Evolutionary conservation across 2,113 vertebrate genomes (phyloP).

Genomic region (Chascanopsetta lugubris): DNA sequence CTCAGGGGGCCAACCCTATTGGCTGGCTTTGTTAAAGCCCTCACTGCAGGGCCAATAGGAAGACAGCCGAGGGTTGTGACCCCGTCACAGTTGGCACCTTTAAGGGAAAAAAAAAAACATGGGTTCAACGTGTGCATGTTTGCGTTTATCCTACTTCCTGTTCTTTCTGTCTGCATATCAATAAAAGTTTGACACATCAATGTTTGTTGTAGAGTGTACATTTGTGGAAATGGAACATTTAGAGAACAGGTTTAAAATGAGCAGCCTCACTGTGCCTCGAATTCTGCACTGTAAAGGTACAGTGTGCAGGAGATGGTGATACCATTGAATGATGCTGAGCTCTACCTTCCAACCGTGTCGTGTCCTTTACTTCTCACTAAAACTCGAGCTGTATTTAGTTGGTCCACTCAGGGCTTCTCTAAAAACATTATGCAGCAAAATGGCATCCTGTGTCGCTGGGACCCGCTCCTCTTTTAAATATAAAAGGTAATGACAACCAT

Average conservation of each 20-base stretch:
- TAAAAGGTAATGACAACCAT: too few relatives aligned
- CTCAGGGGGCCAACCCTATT: slow-evolving; percentile 74
- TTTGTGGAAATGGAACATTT: not conserved
- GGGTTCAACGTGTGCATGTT: not conserved
- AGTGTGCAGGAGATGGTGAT: too few relatives aligned
- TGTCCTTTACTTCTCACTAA: too few relatives aligned
- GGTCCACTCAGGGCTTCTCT: too few relatives aligned
- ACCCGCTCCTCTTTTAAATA: too few relatives aligned
- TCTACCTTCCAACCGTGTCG: too few relatives aligned
- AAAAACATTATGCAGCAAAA: too few relatives aligned
- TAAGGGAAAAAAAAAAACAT: slow-evolving; percentile 2
- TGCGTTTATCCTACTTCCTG: not conserved
- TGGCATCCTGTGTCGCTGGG: too few relatives aligned
- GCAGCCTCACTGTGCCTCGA: not conserved
- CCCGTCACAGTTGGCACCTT: slow-evolving; percentile 60
- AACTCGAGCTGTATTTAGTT: too few relatives aligned
- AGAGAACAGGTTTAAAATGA: slow-evolving; percentile 11
- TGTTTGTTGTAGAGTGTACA: not conserved
- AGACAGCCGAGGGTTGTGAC: slow-evolving; percentile 80
- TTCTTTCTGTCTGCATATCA: slow-evolving; percentile 8
- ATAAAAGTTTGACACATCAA: slow-evolving; percentile 40
- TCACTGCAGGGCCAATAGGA: slow-evolving; percentile 56
- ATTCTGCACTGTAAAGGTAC: too few relatives aligned
- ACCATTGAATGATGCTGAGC: too few relatives aligned
- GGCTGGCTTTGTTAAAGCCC: slow-evolving; percentile 77